A percentile compares a stretch with the other conserved stretches of the same genome.
These are phyloP conservation scores for Larimichthys polyactis DNA, from an alignment of 2,113 vertebrate genomes.

Conservation along the genomic window DNA sequence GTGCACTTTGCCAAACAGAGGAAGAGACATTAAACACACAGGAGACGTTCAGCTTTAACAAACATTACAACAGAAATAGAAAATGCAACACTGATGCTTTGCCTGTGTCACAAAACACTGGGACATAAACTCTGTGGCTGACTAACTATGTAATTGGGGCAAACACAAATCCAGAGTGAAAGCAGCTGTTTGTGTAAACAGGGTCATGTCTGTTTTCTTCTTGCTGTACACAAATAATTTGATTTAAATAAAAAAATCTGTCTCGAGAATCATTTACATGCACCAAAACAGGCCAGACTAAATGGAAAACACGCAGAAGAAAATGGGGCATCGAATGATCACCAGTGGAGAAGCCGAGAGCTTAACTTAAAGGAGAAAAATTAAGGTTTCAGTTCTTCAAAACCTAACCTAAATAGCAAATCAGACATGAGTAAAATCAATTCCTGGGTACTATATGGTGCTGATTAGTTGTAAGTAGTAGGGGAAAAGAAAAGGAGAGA, in stretches of 20 bases:
- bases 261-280: conserved; percentile 53
- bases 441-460: conserved; percentile 17
- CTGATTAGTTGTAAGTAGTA: conserved; percentile 50
- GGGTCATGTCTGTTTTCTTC: conserved; percentile 64
- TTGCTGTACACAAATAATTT: conserved; percentile 50
- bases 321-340: conserved; percentile 14
- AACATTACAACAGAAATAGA: conserved; percentile 63
- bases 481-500: conserved; percentile 17
- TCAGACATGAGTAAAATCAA: conserved; percentile 43
- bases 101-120: conserved; percentile 58
- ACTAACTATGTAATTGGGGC: conserved; percentile 70
- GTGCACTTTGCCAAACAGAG: conserved; percentile 34
- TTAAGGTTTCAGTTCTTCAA: conserved; percentile 30
- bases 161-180: conserved; percentile 66
- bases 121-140: conserved; percentile 47
- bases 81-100: conserved; percentile 60
- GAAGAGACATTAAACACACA: conserved; percentile 48
- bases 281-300: conserved; percentile 31
- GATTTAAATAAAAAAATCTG: conserved; percentile 30
- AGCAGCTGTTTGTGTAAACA: conserved; percentile 71
- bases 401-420: conserved; percentile 49
- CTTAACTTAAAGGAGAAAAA: conserved; percentile 35
- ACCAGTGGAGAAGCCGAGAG: not conserved
- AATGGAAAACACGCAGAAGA: conserved; percentile 34
- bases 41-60: conserved; percentile 51